These are phyloP conservation scores for Dinocampus coccinellae DNA, from an alignment of 2,888 invertebrate genomes.

Conservation along the genomic window DNA sequence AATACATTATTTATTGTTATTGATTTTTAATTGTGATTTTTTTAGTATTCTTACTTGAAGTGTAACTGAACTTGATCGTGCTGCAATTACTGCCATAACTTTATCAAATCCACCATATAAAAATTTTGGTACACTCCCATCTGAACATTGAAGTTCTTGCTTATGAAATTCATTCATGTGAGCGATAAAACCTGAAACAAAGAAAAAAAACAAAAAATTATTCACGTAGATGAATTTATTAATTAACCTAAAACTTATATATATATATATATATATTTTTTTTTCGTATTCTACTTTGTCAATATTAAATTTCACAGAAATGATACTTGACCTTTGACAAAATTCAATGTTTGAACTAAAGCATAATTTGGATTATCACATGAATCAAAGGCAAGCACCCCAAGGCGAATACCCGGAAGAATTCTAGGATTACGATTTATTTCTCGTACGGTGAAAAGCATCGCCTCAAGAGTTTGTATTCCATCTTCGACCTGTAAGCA, in stretches of 20 bases:
- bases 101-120: slow-evolving; percentile 68
- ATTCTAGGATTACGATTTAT: slow-evolving; percentile 69
- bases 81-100: slow-evolving; percentile 72
- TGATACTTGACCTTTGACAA: slow-evolving; percentile 69
- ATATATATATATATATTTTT: background rate
- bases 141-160: slow-evolving; percentile 68
- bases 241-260: background rate
- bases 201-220: background rate
- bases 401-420: slow-evolving; percentile 70
- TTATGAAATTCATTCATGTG: slow-evolving; percentile 67
- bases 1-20: no score
- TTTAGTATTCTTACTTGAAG: slow-evolving; percentile 63
- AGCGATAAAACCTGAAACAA: slow-evolving; percentile 68
- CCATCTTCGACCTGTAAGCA: slow-evolving; percentile 69
- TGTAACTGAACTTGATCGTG: slow-evolving; percentile 72
- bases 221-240: background rate
- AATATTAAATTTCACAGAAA: background rate
- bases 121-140: slow-evolving; percentile 68
- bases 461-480: slow-evolving; percentile 72
- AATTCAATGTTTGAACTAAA: slow-evolving; percentile 70
- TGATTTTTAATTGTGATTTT: slow-evolving; percentile 10
- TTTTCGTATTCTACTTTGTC: background rate
- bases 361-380: slow-evolving; percentile 72
- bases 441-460: slow-evolving; percentile 70
- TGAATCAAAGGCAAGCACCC: slow-evolving; percentile 71